Evolutionary conservation across 2,113 vertebrate genomes (phyloP).

Genomic region (Phyllopteryx taeniolatus): DNA sequence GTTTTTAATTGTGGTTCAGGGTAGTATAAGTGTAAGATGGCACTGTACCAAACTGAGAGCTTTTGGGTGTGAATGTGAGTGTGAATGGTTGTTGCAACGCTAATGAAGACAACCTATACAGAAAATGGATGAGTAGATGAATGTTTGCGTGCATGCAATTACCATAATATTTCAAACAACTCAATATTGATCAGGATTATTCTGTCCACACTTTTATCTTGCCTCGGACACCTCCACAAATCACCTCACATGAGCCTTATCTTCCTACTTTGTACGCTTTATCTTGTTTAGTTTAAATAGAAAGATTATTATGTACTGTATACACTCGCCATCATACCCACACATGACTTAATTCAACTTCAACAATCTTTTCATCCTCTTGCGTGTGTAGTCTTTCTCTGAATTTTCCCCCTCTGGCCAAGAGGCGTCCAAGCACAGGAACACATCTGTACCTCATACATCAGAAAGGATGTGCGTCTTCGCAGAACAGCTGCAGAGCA

Average conservation of each 20-base stretch:
- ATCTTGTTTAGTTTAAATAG: slow-evolving; percentile 13
- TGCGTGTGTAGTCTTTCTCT: slow-evolving; percentile 6
- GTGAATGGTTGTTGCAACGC: no score
- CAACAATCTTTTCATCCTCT: not conserved
- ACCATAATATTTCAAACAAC: no score
- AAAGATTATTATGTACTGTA: slow-evolving; percentile 45
- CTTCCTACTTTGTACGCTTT: slow-evolving; percentile 4
- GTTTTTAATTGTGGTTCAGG: no score
- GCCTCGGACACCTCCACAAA: slow-evolving; percentile 5
- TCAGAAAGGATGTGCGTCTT: slow-evolving; percentile 37
- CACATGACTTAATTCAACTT: not conserved
- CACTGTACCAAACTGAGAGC: no score
- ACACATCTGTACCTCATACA: slow-evolving; percentile 55
- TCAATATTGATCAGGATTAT: no score
- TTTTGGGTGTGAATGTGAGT: no score
- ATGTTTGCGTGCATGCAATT: no score
- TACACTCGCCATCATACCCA: slow-evolving; percentile 11
- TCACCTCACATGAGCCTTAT: slow-evolving; percentile 11
- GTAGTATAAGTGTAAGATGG: no score
- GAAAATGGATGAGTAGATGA: no score
- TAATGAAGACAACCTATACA: no score
- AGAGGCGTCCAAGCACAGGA: slow-evolving; percentile 13
- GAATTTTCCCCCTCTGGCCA: slow-evolving; percentile 14
- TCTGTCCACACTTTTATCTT: slow-evolving; percentile 11
- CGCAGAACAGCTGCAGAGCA: slow-evolving; percentile 46